Base-by-base conservation (phyloP, 1,140 invertebrate genomes). In the Danaus plexippus region DNA sequence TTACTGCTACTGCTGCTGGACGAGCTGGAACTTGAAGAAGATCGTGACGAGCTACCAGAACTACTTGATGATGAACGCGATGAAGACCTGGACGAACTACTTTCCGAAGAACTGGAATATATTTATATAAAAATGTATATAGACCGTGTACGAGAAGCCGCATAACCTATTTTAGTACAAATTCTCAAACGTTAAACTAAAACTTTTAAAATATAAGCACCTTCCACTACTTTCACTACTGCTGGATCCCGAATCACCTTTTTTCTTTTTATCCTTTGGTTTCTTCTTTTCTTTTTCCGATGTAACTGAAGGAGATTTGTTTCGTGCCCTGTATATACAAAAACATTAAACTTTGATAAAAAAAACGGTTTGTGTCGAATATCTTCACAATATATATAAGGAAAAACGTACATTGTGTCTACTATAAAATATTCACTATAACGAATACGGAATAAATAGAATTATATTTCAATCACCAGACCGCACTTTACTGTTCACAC, bases 191-290 rank as follows among this genome's bases (percentile, higher is more conserved):
- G 2, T 32, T 4, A 32, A 32, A 32, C 22, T 32, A 6, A 32
- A 32, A 32, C 22, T 32, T 63, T 45, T 50, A 52, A 65, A 42
- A 43, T 43, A 59, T 42, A 63, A 56, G 63, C 78, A 94, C 92
- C 93, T 94, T 75, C 92, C 92, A 62, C 92, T 93, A 65, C 92
- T 94, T 59, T 91, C 90, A 73, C 93, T 94, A 51, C 92, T 94
- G 32, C 92, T 92, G 4, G 92, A 94, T 42, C 91, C 93, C 9
- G 92, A 93, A 43, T 90, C 88, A 13, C 77, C 77, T 66, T 90
- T 90, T 61, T 91, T 91, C 75, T 90, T 90, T 66, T 92, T 92
- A 9, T 92, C 91, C 64, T 91, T 88, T 13, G 90, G 89, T 68
- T 92, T 92, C 77, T 93, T 92, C 75, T 91, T 92, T 46, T 93